Conservation (phyloP, 1,140 invertebrate genomes). For the Drosophila tropicalis region DNA sequence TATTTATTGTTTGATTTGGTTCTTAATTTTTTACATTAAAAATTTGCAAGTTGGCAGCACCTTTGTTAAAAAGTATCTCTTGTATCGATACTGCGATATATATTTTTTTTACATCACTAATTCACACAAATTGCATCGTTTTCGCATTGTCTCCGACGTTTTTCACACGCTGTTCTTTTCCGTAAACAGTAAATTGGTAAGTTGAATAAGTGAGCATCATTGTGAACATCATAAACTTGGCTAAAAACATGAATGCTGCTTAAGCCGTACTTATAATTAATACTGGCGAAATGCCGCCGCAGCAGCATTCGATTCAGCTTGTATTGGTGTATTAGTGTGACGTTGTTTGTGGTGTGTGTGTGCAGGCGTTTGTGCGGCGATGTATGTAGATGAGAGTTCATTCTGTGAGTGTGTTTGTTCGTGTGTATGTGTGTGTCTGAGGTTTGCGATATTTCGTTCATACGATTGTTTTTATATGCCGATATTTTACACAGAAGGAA, state of each 20-base stretch:
- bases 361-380: constrained; percentile 15
- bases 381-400: constrained; percentile 18
- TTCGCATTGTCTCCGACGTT: constrained; percentile 74
- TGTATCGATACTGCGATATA: constrained; percentile 14
- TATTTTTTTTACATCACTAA: constrained; percentile 22
- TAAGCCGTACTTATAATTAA: constrained; percentile 25
- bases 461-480: constrained; percentile 16
- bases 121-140: constrained; percentile 58
- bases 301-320: constrained; percentile 47
- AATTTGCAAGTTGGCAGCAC: constrained; percentile 13
- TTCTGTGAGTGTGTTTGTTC: constrained; percentile 33
- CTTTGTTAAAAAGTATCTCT: background rate
- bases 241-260: constrained; percentile 25
- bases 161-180: constrained; percentile 70
- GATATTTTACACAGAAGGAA: constrained; percentile 9
- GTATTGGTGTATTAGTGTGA: constrained; percentile 40
- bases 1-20: too few species aligned
- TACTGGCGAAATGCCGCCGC: constrained; percentile 66
- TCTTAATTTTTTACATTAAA: background rate
- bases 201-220: constrained; percentile 40
- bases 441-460: constrained; percentile 47
- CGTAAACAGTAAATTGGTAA: constrained; percentile 68
- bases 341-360: constrained; percentile 23
- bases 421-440: constrained; percentile 40
- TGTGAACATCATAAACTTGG: constrained; percentile 22